phyloP scores from a whole-genome alignment of 2,888 invertebrate genomes.

The Plebejus anna region DNA sequence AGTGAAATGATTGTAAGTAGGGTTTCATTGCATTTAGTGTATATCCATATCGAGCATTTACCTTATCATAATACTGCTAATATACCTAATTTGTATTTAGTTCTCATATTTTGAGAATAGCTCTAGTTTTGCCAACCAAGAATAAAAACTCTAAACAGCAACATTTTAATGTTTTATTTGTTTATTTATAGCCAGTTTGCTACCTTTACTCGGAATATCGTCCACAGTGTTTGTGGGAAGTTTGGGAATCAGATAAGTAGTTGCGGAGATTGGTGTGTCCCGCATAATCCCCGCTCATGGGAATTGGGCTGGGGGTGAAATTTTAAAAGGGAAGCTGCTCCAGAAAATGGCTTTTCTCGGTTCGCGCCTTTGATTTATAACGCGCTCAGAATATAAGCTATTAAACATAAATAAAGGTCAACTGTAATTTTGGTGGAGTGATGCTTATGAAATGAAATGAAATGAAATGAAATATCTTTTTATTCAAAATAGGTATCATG shows the following conservation, averaged over 20 bases:
- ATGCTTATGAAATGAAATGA: not conserved
- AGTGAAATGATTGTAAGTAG: too few relatives aligned
- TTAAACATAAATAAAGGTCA: not conserved
- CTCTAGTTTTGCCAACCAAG: not conserved
- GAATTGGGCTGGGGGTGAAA: slow-evolving; percentile 8
- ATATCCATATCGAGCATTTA: not conserved
- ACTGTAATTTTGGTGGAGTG: not conserved
- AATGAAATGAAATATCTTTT: too few relatives aligned
- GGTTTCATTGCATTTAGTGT: too few relatives aligned
- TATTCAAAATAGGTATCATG: too few relatives aligned
- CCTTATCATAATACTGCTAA: not conserved
- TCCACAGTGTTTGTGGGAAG: not conserved
- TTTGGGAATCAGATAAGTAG: slow-evolving; percentile 19
- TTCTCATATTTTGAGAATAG: not conserved
- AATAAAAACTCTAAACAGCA: not conserved
- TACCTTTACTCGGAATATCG: not conserved
- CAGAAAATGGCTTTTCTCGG: slow-evolving; percentile 1
- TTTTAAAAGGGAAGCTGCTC: slow-evolving; percentile 3
- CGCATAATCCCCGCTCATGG: slow-evolving; percentile 11
- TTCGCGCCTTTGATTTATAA: slow-evolving; percentile 17
- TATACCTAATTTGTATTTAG: not conserved
- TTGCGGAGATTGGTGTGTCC: slow-evolving; percentile 17
- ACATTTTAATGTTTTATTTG: not conserved
- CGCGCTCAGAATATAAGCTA: slow-evolving; percentile 1
- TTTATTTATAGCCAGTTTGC: not conserved